Conservation (phyloP, 2,888 invertebrate species). For the Napeogenes inachia region DNA sequence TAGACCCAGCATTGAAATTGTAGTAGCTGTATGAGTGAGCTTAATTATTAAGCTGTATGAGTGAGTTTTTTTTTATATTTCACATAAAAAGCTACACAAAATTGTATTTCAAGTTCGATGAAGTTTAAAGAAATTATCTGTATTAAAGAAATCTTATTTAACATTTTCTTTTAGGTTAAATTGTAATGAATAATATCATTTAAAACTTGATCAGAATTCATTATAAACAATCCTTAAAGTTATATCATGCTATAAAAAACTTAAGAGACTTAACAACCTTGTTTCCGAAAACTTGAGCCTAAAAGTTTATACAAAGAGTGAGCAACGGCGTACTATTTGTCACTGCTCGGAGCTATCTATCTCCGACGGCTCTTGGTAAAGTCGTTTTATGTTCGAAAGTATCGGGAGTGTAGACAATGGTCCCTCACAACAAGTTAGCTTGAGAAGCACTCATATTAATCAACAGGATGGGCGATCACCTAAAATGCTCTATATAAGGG, state of each 20-base stretch:
- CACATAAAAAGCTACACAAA: background rate
- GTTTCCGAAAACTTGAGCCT: conserved; percentile 20
- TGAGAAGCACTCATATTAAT: conserved; percentile 54
- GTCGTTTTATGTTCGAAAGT: conserved; percentile 38
- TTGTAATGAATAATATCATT: too few species aligned
- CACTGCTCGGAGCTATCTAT: conserved; percentile 43
- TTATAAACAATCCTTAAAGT: background rate
- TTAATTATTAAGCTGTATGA: too few species aligned
- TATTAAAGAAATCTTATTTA: too few species aligned
- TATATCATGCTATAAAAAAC: background rate
- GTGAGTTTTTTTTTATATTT: background rate
- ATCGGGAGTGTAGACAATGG: conserved; percentile 45
- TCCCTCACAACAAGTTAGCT: conserved; percentile 60
- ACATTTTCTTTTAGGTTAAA: too few species aligned
- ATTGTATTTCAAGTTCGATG: background rate
- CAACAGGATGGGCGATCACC: conserved; percentile 50
- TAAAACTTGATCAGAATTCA: too few species aligned
- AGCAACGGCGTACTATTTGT: conserved; percentile 48
- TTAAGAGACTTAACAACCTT: conserved; percentile 1
- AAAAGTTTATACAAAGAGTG: conserved; percentile 31
- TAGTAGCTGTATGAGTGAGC: too few species aligned
- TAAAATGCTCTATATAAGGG: background rate
- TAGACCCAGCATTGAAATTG: background rate
- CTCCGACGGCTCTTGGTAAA: conserved; percentile 35
- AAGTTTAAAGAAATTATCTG: background rate